A percentile compares a stretch with the other conserved stretches of the same genome.
Conservation (phyloP, 1,140 invertebrate genomes). For the Vollenhovia emeryi region DNA sequence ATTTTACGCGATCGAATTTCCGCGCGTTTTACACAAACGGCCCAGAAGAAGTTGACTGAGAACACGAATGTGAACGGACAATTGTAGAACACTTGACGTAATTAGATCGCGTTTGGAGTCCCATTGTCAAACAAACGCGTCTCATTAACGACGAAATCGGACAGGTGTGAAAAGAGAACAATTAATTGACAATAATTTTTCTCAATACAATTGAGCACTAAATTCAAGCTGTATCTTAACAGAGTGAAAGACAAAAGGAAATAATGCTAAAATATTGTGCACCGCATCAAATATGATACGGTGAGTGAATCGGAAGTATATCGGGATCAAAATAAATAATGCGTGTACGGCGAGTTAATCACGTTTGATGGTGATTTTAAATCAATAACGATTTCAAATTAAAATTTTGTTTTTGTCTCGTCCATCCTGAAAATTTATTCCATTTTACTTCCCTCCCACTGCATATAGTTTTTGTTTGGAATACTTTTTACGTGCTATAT, state of each 20-base stretch:
- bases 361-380: background rate
- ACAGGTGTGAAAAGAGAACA: background rate
- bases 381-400: slow-evolving; percentile 15
- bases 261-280: background rate
- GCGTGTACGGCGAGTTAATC: background rate
- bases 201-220: too few relatives aligned
- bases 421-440: slow-evolving; percentile 1
- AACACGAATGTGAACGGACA: background rate
- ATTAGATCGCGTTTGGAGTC: background rate
- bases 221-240: too few relatives aligned
- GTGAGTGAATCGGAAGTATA: background rate
- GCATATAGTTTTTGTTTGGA: background rate
- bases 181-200: background rate
- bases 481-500: slow-evolving; percentile 3
- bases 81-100: slow-evolving; percentile 10
- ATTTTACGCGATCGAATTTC: slow-evolving; percentile 73
- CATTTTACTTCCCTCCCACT: background rate
- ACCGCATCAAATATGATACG: background rate
- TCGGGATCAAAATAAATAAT: background rate
- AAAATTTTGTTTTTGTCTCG: background rate
- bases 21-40: slow-evolving; percentile 1
- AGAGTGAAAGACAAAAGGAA: background rate
- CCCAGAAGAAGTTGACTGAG: background rate
- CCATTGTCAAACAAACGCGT: background rate
- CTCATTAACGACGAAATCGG: slow-evolving; percentile 1